Conservation (phyloP, 2,797 vertebrate species). For the Forpus xanthops region DNA sequence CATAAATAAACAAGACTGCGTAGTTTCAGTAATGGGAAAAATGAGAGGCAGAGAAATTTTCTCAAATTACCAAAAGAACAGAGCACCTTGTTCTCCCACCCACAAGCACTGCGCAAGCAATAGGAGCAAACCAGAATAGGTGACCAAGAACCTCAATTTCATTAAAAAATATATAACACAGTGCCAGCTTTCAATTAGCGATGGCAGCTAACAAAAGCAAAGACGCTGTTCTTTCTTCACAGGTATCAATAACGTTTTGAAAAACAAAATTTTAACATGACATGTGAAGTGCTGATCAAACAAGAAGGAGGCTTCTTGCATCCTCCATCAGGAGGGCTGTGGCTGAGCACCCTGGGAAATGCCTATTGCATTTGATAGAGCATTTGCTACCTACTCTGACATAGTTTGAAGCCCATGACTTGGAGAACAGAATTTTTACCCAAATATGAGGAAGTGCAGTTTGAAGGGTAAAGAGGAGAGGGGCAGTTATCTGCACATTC, state of each 20-base stretch:
- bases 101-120: neutral
- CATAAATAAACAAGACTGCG: neutral
- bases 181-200: neutral
- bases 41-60: neutral
- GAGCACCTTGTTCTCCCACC: neutral
- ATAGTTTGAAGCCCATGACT: neutral
- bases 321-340: neutral
- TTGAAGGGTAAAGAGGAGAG: neutral
- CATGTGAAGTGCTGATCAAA: neutral
- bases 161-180: neutral
- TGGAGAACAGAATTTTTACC: neutral
- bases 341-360: neutral
- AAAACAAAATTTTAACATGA: neutral
- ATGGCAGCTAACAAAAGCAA: neutral
- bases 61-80: neutral
- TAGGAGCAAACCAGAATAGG: neutral
- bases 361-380: neutral
- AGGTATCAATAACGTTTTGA: neutral
- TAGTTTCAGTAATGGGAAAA: neutral
- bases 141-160: neutral
- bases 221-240: neutral
- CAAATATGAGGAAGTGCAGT: neutral
- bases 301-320: neutral
- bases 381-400: neutral
- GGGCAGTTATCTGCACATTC: neutral